Evolutionary conservation across 2,888 invertebrate species (phyloP).

Genomic region (Agonopterix arenella): DNA sequence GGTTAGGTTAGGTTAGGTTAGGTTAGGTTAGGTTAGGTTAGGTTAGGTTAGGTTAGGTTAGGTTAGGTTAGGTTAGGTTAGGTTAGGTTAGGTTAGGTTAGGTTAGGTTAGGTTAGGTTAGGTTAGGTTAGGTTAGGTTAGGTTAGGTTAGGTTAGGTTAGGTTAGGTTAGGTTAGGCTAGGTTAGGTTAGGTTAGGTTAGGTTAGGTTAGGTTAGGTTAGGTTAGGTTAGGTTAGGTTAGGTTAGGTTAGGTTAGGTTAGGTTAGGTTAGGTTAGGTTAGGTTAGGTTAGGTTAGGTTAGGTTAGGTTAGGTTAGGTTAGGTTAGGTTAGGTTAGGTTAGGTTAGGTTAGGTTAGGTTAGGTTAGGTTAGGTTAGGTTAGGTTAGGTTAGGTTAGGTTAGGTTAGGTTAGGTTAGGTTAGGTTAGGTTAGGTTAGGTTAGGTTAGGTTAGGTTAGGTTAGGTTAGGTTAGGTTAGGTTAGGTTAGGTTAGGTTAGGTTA

Average conservation of each 20-base stretch:
- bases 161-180: slow-evolving; percentile 11
- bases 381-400: slow-evolving; percentile 7
- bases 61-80: slow-evolving; percentile 14
- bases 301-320: slow-evolving; percentile 12
- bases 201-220: slow-evolving; percentile 8
- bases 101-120: slow-evolving; percentile 15
- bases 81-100: slow-evolving; percentile 15
- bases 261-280: slow-evolving; percentile 8
- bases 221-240: slow-evolving; percentile 9
- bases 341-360: slow-evolving; percentile 6
- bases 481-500: slow-evolving; percentile 15
- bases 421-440: slow-evolving; percentile 10
- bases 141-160: slow-evolving; percentile 17
- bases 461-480: slow-evolving; percentile 12
- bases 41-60: slow-evolving; percentile 16
- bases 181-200: slow-evolving; percentile 7
- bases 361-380: slow-evolving; percentile 7
- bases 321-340: slow-evolving; percentile 10
- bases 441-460: slow-evolving; percentile 13
- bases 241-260: slow-evolving; percentile 9
- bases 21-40: slow-evolving; percentile 18
- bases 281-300: slow-evolving; percentile 11
- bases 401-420: slow-evolving; percentile 7
- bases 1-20: slow-evolving; percentile 17
- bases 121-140: slow-evolving; percentile 15